A percentile compares a stretch with the other conserved stretches of the same genome.
Conservation (phyloP, 2,113 vertebrate species). For the Sturnira hondurensis region DNA sequence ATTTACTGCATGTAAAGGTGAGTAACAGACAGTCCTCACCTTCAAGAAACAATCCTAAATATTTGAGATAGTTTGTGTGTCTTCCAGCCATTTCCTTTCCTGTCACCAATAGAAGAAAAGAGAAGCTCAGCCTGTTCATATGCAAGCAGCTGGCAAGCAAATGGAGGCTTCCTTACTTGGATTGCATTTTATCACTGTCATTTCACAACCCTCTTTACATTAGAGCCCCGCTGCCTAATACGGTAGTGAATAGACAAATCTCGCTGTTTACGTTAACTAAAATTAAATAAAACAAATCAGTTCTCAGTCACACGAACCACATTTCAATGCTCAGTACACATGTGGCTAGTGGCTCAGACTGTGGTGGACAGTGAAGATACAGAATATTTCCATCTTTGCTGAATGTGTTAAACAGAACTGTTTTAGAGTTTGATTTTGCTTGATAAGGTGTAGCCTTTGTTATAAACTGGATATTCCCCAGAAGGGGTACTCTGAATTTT, state of each 20-base stretch:
- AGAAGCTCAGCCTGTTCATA: not conserved
- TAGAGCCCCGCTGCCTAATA: not conserved
- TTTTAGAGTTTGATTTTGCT: not conserved
- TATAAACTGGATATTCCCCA: not conserved
- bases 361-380: not conserved
- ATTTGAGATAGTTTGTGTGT: not conserved
- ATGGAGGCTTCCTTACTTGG: not conserved
- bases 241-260: not conserved
- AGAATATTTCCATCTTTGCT: not conserved
- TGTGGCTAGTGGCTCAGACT: not conserved
- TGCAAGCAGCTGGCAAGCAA: not conserved
- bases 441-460: not conserved
- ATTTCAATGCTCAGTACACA: not conserved
- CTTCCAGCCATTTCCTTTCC: not conserved
- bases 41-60: not conserved
- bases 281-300: not conserved
- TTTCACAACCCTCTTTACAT: conserved; percentile 1
- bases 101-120: not conserved
- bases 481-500: not conserved
- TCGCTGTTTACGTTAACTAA: not conserved
- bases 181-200: not conserved
- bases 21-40: not conserved
- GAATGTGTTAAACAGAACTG: not conserved
- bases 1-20: not conserved
- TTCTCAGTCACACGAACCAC: not conserved